phyloP scores from a whole-genome alignment of 1,140 invertebrate genomes.

The Temnothorax nylanderi region DNA sequence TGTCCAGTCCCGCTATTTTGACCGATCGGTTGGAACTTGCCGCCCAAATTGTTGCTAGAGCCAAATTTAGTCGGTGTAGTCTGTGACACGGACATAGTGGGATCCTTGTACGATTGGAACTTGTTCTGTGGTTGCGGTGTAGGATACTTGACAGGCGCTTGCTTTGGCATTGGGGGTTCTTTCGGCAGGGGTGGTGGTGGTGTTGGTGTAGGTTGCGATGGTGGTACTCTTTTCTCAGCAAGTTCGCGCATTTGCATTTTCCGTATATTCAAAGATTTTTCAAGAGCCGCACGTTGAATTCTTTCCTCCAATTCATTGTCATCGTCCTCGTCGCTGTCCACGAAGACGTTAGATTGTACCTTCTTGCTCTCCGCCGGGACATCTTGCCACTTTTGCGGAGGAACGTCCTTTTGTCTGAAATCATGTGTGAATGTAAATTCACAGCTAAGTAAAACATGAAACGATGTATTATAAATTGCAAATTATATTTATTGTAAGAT shows the following conservation, averaged over 20 bases:
- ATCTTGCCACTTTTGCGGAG: constrained; percentile 82
- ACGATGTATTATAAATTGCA: not conserved
- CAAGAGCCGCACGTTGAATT: constrained; percentile 79
- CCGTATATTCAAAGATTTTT: constrained; percentile 82
- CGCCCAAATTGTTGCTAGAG: constrained; percentile 78
- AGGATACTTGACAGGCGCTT: constrained; percentile 83
- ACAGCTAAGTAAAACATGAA: not conserved
- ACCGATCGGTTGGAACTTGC: constrained; percentile 84
- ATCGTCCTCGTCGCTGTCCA: constrained; percentile 80
- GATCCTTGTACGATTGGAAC: constrained; percentile 81
- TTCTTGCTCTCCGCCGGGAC: constrained; percentile 77
- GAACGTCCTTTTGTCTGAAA: constrained; percentile 77
- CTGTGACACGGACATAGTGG: constrained; percentile 70
- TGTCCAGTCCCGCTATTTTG: constrained; percentile 71
- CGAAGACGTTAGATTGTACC: constrained; percentile 52
- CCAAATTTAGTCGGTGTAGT: constrained; percentile 76
- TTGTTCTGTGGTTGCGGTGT: constrained; percentile 82
- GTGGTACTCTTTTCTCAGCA: constrained; percentile 80
- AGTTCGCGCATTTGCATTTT: constrained; percentile 84
- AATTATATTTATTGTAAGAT: not conserved
- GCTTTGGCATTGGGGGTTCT: constrained; percentile 83
- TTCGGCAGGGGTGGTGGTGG: constrained; percentile 84
- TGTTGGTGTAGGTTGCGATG: constrained; percentile 81
- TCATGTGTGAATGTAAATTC: not conserved
- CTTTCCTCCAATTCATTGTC: constrained; percentile 81